Evolutionary conservation across 2,113 vertebrate species (phyloP).

Genomic region (Sphyrna mokarran): DNA sequence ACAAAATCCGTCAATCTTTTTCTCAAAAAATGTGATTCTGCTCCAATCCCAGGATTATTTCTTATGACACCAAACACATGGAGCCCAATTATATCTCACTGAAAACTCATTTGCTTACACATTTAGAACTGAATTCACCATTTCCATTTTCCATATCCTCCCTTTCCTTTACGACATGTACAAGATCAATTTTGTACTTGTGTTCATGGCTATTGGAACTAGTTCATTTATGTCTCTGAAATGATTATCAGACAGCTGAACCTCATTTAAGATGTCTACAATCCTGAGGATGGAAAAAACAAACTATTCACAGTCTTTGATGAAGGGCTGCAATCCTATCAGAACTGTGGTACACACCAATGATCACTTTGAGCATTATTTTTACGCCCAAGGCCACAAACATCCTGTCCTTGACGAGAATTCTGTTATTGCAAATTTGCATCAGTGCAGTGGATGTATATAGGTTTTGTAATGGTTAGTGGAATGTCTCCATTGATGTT

Average conservation of each 20-base stretch:
- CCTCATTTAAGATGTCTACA: neutral
- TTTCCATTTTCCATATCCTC: too few relatives aligned
- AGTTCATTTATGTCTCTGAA: neutral
- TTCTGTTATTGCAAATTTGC: neutral
- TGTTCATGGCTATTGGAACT: too few relatives aligned
- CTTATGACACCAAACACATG: too few relatives aligned
- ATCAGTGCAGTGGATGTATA: neutral
- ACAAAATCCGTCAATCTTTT: too few relatives aligned
- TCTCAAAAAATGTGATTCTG: too few relatives aligned
- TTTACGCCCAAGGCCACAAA: neutral
- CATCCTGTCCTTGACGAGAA: neutral
- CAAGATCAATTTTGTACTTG: too few relatives aligned
- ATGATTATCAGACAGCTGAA: neutral
- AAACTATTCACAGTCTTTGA: neutral
- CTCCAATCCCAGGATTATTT: too few relatives aligned
- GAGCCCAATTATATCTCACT: too few relatives aligned
- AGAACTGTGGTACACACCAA: neutral
- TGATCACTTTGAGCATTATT: too few relatives aligned
- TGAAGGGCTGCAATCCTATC: neutral
- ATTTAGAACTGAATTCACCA: too few relatives aligned
- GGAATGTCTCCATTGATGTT: neutral
- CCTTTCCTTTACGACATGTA: too few relatives aligned
- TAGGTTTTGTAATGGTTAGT: neutral
- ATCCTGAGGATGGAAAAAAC: neutral
- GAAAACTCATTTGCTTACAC: too few relatives aligned